Base-by-base conservation (phyloP, 2,888 invertebrate species). In the Drosophila conformis region DNA sequence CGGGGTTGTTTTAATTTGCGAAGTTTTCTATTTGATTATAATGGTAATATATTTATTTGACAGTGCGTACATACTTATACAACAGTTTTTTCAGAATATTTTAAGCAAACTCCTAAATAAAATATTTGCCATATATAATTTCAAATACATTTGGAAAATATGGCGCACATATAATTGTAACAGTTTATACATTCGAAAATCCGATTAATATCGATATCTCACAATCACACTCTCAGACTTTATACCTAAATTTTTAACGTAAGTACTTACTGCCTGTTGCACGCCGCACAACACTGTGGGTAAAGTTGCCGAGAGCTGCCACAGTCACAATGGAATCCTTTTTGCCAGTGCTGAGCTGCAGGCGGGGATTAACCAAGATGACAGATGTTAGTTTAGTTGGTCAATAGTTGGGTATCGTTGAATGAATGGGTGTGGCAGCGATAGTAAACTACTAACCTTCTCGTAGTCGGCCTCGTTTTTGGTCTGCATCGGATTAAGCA, bases 271-370 rank as follows among this genome's bases (percentile, higher is more conserved):
- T 93, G 82, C 93, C 93, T 46, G 93, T 93, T 66, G 92, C 91
- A 66, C 93, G 90, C 57, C 93, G 89, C 48, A 93, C 92, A 36
- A 93, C 92, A 62, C 93, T 92, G 80, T 92, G 93, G 18, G 92
- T 92, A 38, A 93, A 90, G 79, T 91, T 92, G 66, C 93, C 91
- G 62, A 92, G 78, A 48, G 92, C 93, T 25, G 93, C 91, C 62
- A 93, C 93, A 42, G 93, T 93, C 33, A 93, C 93, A 83, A 93
- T 93, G 49, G 93, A 93, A 80, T 93, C 93, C 90, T 93, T 93
- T 79, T 93, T 93, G 66, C 92, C 91, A 61, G 91, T 91, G 83
- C 91, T 91, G 74, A 91, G 91, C 93, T 93, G 89, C 57, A 56
- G 68, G 56, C 59, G 65, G 29, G 52, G 71, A 64, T 68, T 63